Percentiles rank a stretch among this genome's conserved stretches.
Evolutionary conservation across 2,113 vertebrate species (phyloP).

Genomic region (Hyperoodon ampullatus): DNA sequence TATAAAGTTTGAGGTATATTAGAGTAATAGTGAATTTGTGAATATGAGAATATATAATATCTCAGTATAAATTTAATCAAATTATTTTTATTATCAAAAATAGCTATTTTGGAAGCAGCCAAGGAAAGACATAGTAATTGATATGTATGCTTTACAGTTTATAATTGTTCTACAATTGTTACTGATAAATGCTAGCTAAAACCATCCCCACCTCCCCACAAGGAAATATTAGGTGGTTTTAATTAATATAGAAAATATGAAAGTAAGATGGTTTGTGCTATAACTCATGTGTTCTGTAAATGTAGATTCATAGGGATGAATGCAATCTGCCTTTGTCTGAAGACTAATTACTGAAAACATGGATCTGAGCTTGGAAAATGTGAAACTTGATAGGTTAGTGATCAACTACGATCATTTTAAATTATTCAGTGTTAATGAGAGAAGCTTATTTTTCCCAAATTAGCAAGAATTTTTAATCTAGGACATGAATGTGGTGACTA

Average conservation of each 20-base stretch:
- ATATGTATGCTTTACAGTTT: background rate
- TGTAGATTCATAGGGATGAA: background rate
- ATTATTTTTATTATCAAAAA: conserved; percentile 5
- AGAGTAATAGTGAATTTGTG: background rate
- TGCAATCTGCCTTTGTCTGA: background rate
- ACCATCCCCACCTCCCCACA: background rate
- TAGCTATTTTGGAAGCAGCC: background rate
- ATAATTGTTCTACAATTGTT: background rate
- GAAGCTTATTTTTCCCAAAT: background rate
- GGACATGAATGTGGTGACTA: background rate
- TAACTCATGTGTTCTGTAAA: background rate
- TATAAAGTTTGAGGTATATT: background rate
- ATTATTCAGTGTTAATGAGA: background rate
- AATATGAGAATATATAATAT: background rate
- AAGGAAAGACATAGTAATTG: background rate
- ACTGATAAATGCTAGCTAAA: background rate
- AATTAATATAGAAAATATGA: background rate
- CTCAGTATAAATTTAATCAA: background rate
- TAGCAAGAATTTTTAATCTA: background rate
- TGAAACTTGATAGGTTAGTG: background rate
- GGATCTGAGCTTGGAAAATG: background rate
- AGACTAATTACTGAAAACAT: background rate
- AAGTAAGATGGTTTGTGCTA: background rate
- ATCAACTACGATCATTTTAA: background rate
- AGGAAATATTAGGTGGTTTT: background rate